These are phyloP conservation scores for Apostichopus californicus DNA, from an alignment of 35 echinoderm and acorn worm genomes.

Conservation along the genomic window DNA sequence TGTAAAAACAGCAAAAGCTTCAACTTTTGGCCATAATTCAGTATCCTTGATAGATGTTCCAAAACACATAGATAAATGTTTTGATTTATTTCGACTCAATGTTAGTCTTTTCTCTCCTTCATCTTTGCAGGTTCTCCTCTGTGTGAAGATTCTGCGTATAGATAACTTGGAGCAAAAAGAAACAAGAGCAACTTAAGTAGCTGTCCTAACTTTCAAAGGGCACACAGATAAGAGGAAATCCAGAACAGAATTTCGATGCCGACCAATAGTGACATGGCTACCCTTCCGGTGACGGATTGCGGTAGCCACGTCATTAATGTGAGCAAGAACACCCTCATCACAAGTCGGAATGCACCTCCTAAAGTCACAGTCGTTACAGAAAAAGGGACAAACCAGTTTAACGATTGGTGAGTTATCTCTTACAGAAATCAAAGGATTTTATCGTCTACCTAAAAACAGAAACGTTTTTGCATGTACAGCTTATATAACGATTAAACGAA, in stretches of 20 bases:
- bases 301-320: slow-evolving; percentile 74
- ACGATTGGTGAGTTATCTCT: slow-evolving; percentile 69
- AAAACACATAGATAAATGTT: no score
- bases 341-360: slow-evolving; percentile 74
- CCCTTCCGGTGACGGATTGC: slow-evolving; percentile 91
- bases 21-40: no score
- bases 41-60: no score
- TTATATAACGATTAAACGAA: no score
- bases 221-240: not conserved
- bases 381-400: slow-evolving; percentile 62
- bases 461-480: no score
- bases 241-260: slow-evolving; percentile 45
- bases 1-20: no score
- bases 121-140: not conserved
- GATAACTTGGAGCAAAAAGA: not conserved
- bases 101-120: not conserved
- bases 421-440: no score
- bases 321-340: slow-evolving; percentile 76
- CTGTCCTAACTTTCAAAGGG: not conserved
- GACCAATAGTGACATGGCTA: slow-evolving; percentile 80
- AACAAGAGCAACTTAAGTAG: not conserved
- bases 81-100: not conserved
- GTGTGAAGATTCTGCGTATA: not conserved
- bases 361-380: slow-evolving; percentile 79
- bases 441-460: no score